Conservation (phyloP, 2,888 invertebrate species). For the Zaprionus bogoriensis region DNA sequence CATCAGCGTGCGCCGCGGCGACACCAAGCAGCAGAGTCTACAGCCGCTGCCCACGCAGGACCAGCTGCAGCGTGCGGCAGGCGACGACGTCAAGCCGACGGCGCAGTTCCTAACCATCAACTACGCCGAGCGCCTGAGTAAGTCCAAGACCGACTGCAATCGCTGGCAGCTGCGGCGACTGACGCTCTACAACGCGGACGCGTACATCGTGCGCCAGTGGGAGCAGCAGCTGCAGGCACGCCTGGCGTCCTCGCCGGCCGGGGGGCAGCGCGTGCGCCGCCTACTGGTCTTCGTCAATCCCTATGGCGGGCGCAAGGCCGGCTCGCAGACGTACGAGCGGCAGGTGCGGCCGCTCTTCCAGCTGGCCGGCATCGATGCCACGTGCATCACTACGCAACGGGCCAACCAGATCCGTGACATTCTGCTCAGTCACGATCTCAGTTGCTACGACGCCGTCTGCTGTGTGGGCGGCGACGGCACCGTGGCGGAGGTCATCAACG, state of each 20-base stretch:
- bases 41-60: conserved; percentile 33
- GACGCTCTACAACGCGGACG: conserved; percentile 85
- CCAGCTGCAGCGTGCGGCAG: background rate
- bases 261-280: conserved; percentile 85
- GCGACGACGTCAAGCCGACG: conserved; percentile 49
- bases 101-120: conserved; percentile 85
- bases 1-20: conserved; percentile 64
- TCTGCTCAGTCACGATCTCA: conserved; percentile 84
- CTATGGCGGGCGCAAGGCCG: conserved; percentile 90
- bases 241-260: conserved; percentile 37
- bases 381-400: conserved; percentile 88
- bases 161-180: conserved; percentile 85
- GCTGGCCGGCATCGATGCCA: conserved; percentile 87
- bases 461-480: conserved; percentile 95
- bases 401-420: conserved; percentile 90
- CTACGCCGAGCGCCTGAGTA: conserved; percentile 84
- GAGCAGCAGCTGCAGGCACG: conserved; percentile 85
- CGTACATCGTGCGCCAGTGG: conserved; percentile 86
- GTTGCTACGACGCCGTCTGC: conserved; percentile 87
- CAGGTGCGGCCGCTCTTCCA: conserved; percentile 87
- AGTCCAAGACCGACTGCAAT: conserved; percentile 84
- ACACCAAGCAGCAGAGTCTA: conserved; percentile 71
- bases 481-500: conserved; percentile 91
- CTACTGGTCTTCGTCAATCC: conserved; percentile 93
- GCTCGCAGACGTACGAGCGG: conserved; percentile 88